These are phyloP conservation scores for Orthonevra nobilis DNA, from an alignment of 2,888 invertebrate species.

Conservation along the genomic window DNA sequence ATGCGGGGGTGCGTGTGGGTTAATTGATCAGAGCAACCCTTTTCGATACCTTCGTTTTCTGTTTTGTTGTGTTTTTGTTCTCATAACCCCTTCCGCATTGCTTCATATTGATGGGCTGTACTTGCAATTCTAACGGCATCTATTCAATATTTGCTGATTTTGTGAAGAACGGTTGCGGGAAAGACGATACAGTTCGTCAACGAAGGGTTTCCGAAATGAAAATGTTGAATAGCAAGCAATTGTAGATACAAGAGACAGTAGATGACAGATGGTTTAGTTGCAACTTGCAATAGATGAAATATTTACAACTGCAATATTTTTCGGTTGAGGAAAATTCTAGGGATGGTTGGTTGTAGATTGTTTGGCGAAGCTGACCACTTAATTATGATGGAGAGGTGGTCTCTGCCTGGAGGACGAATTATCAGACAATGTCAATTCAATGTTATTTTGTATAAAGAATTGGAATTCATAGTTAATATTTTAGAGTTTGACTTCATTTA, in stretches of 20 bases:
- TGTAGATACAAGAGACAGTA: slow-evolving; percentile 64
- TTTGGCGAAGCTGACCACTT: slow-evolving; percentile 52
- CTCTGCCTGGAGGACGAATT: no score
- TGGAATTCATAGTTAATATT: no score
- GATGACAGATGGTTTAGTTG: slow-evolving; percentile 63
- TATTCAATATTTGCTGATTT: slow-evolving; percentile 63
- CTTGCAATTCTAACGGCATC: slow-evolving; percentile 66
- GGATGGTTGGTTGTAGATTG: no score
- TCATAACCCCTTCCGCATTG: slow-evolving; percentile 73
- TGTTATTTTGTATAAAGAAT: no score
- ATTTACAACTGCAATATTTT: neutral
- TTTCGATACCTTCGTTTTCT: slow-evolving; percentile 60
- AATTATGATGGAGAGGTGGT: slow-evolving; percentile 48
- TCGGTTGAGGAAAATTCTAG: neutral
- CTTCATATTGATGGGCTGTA: slow-evolving; percentile 70
- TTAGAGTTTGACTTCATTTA: no score
- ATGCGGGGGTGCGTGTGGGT: slow-evolving; percentile 66
- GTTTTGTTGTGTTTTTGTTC: no score
- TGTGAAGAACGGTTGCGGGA: slow-evolving; percentile 23
- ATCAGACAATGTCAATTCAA: no score
- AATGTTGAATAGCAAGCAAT: slow-evolving; percentile 55
- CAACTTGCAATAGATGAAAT: neutral
- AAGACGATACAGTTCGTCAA: neutral
- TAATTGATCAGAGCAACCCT: slow-evolving; percentile 67
- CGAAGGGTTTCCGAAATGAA: neutral